phyloP scores from a whole-genome alignment of 2,888 invertebrate genomes.

The Orthosia incerta region DNA sequence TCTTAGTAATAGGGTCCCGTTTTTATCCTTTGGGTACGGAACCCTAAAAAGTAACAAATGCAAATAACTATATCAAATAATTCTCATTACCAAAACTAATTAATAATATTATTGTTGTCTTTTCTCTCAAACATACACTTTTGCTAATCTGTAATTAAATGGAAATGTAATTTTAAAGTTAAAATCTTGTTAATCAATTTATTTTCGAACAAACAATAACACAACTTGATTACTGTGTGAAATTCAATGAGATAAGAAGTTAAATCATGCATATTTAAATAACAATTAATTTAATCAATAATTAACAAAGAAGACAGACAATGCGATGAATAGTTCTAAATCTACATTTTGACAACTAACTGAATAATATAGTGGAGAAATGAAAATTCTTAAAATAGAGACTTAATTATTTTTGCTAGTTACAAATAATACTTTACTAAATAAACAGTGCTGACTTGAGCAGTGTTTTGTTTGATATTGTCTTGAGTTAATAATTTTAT shows the following conservation, averaged over 20 bases:
- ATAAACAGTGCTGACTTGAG: background rate
- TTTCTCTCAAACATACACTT: background rate
- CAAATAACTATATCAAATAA: background rate
- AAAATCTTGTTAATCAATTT: background rate
- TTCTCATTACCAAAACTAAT: background rate
- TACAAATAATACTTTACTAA: background rate
- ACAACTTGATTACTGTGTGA: background rate
- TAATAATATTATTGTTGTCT: constrained; percentile 12
- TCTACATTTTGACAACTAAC: background rate
- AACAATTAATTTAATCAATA: background rate
- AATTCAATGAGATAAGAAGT: background rate
- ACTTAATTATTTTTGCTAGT: constrained; percentile 4
- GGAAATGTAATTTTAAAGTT: background rate
- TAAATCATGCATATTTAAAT: background rate
- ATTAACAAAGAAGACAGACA: background rate
- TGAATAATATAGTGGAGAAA: background rate
- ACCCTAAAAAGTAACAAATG: background rate
- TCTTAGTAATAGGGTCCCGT: too few species aligned
- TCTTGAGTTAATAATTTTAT: background rate
- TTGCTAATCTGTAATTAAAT: constrained; percentile 5
- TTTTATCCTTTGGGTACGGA: too few species aligned
- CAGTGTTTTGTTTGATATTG: background rate
- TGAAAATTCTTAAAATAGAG: constrained; percentile 3
- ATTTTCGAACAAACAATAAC: background rate
- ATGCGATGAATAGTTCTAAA: background rate